Base-by-base conservation (phyloP, 2,113 vertebrate species). In the Ptychochromis oligacanthus region DNA sequence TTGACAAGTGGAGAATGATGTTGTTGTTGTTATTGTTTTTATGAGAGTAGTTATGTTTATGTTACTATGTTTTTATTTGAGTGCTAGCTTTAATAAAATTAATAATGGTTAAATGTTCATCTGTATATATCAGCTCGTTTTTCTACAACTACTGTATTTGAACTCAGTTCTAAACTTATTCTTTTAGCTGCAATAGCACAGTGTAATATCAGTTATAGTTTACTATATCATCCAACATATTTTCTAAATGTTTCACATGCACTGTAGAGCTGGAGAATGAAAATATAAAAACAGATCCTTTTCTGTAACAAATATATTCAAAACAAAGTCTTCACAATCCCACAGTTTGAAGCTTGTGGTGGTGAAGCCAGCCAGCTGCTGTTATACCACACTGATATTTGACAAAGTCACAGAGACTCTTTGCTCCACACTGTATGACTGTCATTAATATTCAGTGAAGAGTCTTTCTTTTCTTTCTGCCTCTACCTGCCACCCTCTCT, bases 401-500 rank as follows among this genome's bases (percentile, higher is more conserved):
- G 59, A 89, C 76, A 85, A 88, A 87, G 83, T 60, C 34, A 58
- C 82, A 70, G 49, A 83, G 34, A 59, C 58, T 79, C 76, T 82
- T 56, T n/a, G 26, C 60, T 77, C 54, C 31, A 72, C 52, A 77
- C 83, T 85, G 75, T 64, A 75, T 26, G 62, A 62, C 57, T 88
- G 64, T 72, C 82, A 90, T 92, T 91, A 83, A 85, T 87, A 93
- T 93, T 90, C 88, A 91, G 80, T 7, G 3, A 22, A 83, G 82
- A 79, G 60, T 52, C 31, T 52, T 52, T 54, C 46, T 54, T 72
- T 24, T 79, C 62, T 40, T 56, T 11, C 58, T 84, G 54, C 78
- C 56, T 79, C 58, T 56, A 87, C 80, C 86, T 90, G 79, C 81
- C 65, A 74, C 82, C 81, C 62, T 83, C 70, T 62, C 67, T 84